These are phyloP conservation scores for Araneus ventricosus DNA, from an alignment of 1,140 invertebrate species.

Conservation along the genomic window DNA sequence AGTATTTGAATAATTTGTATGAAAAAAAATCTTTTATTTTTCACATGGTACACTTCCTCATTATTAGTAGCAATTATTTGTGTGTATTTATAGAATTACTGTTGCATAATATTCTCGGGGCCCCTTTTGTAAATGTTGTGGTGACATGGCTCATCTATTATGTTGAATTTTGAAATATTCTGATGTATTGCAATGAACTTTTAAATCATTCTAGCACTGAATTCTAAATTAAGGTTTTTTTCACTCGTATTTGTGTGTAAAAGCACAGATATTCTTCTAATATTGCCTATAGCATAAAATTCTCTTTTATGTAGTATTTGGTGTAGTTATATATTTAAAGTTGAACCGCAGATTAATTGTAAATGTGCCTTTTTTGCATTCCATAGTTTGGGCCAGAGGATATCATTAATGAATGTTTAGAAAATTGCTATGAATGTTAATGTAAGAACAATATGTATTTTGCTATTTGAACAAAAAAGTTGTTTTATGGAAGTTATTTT, in stretches of 20 bases:
- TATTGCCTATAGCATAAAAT: background rate
- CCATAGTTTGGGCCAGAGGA: background rate
- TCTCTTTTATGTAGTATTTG: background rate
- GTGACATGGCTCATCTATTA: too few species aligned
- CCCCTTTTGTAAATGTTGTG: background rate
- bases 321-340: background rate
- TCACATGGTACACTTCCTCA: background rate
- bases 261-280: too few species aligned
- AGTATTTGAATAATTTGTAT: background rate
- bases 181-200: background rate
- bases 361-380: background rate
- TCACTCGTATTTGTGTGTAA: background rate
- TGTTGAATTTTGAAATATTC: background rate
- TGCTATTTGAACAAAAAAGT: background rate
- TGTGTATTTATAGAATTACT: background rate
- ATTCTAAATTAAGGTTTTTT: background rate
- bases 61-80: background rate
- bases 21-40: background rate
- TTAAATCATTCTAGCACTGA: background rate
- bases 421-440: background rate
- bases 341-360: background rate
- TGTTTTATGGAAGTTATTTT: background rate
- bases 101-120: background rate
- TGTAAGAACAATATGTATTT: conserved; percentile 5
- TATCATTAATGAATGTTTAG: background rate